Percentiles rank a stretch among this genome's conserved stretches.
These are phyloP conservation scores for Habroteleia sp. DNA, from an alignment of 2,888 invertebrate species.

Conservation along the genomic window DNA sequence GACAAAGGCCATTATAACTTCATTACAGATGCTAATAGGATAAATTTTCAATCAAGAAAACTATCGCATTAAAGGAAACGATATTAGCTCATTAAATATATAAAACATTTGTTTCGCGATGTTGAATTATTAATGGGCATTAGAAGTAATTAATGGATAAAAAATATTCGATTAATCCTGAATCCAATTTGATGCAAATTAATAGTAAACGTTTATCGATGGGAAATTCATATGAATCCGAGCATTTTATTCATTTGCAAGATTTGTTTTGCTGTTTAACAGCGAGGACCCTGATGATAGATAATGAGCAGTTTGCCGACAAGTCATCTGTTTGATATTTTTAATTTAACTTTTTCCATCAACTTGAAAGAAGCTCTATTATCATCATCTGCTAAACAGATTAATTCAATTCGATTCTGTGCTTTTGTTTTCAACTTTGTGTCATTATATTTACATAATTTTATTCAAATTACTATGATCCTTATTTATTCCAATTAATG, in stretches of 20 bases:
- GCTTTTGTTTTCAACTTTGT: too few relatives aligned
- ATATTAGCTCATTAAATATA: conserved; percentile 10
- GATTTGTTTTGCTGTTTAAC: conserved; percentile 8
- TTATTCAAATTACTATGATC: too few relatives aligned
- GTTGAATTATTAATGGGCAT: conserved; percentile 20
- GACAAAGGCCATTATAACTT: conserved; percentile 39
- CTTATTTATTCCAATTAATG: too few relatives aligned
- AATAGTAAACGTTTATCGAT: conserved; percentile 10
- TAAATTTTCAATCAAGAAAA: conserved; percentile 29
- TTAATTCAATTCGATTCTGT: too few relatives aligned
- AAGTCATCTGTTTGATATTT: conserved; percentile 6
- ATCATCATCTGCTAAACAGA: too few relatives aligned
- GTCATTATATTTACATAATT: too few relatives aligned
- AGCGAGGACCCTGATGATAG: background rate
- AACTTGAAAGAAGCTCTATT: background rate
- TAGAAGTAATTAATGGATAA: conserved; percentile 19
- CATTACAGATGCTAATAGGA: conserved; percentile 37
- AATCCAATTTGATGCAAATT: conserved; percentile 51
- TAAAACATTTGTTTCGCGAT: conserved; percentile 9
- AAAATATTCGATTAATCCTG: conserved; percentile 22
- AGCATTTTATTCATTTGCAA: background rate
- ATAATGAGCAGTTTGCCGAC: conserved; percentile 3
- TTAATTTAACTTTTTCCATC: conserved; percentile 2
- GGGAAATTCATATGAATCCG: background rate
- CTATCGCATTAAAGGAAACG: conserved; percentile 21